These are phyloP conservation scores for Camelus bactrianus DNA, from an alignment of 2,113 vertebrate species.

Conservation along the genomic window DNA sequence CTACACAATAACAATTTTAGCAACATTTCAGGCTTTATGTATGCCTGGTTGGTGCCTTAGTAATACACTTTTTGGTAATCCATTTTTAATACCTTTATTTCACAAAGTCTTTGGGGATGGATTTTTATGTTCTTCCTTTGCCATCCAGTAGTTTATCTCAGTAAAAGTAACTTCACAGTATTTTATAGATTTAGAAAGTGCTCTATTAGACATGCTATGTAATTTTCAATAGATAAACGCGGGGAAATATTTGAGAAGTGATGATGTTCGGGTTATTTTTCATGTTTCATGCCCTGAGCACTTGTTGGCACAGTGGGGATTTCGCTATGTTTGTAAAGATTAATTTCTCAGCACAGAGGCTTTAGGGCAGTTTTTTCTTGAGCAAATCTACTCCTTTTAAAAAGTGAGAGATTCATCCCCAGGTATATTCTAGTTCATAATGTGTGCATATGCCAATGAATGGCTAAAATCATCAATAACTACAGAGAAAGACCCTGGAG, in stretches of 20 bases:
- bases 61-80: not conserved
- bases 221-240: slow-evolving; percentile 50
- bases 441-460: slow-evolving; percentile 31
- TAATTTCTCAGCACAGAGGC: slow-evolving; percentile 63
- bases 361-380: slow-evolving; percentile 46
- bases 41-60: not conserved
- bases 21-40: slow-evolving; percentile 13
- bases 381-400: slow-evolving; percentile 42
- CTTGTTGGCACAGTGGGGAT: slow-evolving; percentile 8
- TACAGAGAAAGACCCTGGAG: not conserved
- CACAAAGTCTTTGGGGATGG: not conserved
- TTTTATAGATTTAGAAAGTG: slow-evolving; percentile 16
- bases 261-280: slow-evolving; percentile 49
- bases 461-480: slow-evolving; percentile 56
- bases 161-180: slow-evolving; percentile 41
- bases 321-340: slow-evolving; percentile 62
- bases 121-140: not conserved
- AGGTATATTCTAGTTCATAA: slow-evolving; percentile 53
- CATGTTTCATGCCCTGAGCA: not conserved
- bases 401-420: slow-evolving; percentile 53
- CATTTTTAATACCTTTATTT: slow-evolving; percentile 57
- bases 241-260: slow-evolving; percentile 6
- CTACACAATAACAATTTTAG: slow-evolving; percentile 1
- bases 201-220: slow-evolving; percentile 25
- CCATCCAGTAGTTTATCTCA: not conserved